A percentile compares a stretch with the other conserved stretches of the same genome.
phyloP scores from a whole-genome alignment of 1,140 invertebrate genomes.

The Neodiprion lecontei region DNA sequence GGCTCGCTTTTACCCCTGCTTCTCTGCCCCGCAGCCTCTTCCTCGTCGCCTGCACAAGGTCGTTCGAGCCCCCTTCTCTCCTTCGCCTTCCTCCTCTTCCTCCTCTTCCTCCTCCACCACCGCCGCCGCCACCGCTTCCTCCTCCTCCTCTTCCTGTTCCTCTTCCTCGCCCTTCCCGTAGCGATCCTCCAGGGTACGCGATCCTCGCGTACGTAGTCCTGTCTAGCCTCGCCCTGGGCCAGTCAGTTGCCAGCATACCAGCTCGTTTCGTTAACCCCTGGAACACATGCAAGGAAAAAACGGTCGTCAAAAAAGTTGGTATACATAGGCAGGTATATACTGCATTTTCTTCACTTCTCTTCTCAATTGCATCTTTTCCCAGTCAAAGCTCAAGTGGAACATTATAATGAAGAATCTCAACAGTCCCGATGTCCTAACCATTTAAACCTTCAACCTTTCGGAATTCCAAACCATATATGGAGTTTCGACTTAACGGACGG shows the following conservation, averaged over 20 bases:
- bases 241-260: conserved; percentile 5
- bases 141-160: not conserved
- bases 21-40: not conserved
- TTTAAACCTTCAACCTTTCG: too few species aligned
- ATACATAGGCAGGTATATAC: too few species aligned
- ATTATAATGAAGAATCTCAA: too few species aligned
- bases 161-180: not conserved
- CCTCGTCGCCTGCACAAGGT: not conserved
- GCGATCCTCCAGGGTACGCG: conserved; percentile 1
- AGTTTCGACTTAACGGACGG: too few species aligned
- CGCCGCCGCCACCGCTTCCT: not conserved
- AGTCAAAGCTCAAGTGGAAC: too few species aligned
- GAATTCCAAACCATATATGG: too few species aligned
- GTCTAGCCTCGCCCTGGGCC: conserved; percentile 5
- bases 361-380: too few species aligned
- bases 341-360: too few species aligned
- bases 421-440: too few species aligned
- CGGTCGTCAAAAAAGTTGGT: not conserved
- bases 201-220: not conserved
- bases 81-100: not conserved
- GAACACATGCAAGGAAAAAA: not conserved
- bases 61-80: not conserved
- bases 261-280: not conserved
- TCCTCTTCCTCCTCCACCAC: conserved; percentile 1
- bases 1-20: not conserved